phyloP scores from a whole-genome alignment of 1,140 invertebrate species.

The Danaus melanippus region DNA sequence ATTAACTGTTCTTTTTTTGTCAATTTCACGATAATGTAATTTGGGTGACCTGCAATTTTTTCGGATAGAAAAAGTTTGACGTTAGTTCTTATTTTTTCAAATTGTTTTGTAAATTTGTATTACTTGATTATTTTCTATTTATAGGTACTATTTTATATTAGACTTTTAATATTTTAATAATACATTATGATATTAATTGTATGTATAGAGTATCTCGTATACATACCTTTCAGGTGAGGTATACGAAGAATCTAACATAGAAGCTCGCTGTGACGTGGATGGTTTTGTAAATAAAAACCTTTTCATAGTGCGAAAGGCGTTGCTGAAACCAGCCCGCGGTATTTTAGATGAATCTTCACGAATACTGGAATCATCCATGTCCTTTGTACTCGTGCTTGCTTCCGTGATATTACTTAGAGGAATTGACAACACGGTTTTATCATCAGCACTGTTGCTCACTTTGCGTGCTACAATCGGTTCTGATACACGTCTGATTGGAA shows the following conservation, averaged over 20 bases:
- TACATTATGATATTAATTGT: no score
- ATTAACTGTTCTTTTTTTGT: constrained; percentile 48
- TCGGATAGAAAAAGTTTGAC: no score
- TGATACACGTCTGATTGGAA: neutral
- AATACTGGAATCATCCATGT: neutral
- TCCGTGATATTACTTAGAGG: constrained; percentile 13
- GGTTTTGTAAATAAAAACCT: constrained; percentile 26
- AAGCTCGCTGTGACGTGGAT: constrained; percentile 7
- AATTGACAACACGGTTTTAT: neutral
- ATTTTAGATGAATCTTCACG: constrained; percentile 18
- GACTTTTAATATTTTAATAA: no score
- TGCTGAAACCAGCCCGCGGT: constrained; percentile 36
- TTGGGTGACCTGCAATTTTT: constrained; percentile 26
- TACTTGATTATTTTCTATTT: no score
- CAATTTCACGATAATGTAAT: constrained; percentile 19
- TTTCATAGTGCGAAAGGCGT: constrained; percentile 44
- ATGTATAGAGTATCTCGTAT: no score
- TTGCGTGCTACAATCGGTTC: constrained; percentile 4
- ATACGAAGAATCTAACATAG: constrained; percentile 25
- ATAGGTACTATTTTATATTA: no score
- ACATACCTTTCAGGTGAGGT: constrained; percentile 28
- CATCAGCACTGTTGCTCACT: constrained; percentile 2
- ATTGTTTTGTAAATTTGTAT: no score
- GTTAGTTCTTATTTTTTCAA: no score
- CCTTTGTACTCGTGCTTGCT: constrained; percentile 7